Percentiles rank a stretch among this genome's conserved stretches.
phyloP scores from a whole-genome alignment of 2,797 vertebrate genomes.

The Crocodylus rhombifer region DNA sequence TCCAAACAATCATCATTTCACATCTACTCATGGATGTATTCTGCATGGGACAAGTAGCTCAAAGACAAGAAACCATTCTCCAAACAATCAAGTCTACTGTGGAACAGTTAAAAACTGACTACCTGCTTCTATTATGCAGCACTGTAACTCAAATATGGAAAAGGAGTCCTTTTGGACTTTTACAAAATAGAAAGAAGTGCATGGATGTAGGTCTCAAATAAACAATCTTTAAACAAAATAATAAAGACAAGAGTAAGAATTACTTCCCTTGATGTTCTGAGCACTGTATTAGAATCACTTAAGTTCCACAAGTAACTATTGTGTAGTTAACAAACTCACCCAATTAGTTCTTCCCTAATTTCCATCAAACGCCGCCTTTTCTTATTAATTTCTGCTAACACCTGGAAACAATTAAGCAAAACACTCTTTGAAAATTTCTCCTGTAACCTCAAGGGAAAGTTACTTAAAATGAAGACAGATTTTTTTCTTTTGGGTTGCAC shows the following conservation, averaged over 20 bases:
- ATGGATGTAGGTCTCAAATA: background rate
- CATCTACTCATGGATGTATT: background rate
- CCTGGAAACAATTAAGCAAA: slow-evolving; percentile 52
- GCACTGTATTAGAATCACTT: background rate
- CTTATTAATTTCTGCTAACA: slow-evolving; percentile 73
- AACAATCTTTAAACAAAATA: background rate
- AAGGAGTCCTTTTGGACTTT: background rate
- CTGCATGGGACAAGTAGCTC: fast-evolving
- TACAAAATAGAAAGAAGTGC: background rate
- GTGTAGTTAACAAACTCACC: slow-evolving; percentile 72
- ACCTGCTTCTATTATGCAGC: background rate
- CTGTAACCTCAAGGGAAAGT: slow-evolving; percentile 19
- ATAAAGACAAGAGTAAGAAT: background rate
- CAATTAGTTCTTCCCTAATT: slow-evolving; percentile 79
- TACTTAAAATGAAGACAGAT: background rate
- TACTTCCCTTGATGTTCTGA: background rate
- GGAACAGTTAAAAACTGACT: background rate
- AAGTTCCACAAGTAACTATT: background rate
- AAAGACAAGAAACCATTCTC: background rate
- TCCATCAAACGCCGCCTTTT: slow-evolving; percentile 81
- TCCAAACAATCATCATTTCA: background rate
- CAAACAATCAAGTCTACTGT: background rate
- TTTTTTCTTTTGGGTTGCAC: background rate
- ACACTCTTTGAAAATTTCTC: background rate
- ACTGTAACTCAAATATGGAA: background rate